Evolutionary conservation across 2,113 vertebrate genomes (phyloP), one percentile per base, ranked within the genome.

Genomic region (Lepidothrix coronata): DNA sequence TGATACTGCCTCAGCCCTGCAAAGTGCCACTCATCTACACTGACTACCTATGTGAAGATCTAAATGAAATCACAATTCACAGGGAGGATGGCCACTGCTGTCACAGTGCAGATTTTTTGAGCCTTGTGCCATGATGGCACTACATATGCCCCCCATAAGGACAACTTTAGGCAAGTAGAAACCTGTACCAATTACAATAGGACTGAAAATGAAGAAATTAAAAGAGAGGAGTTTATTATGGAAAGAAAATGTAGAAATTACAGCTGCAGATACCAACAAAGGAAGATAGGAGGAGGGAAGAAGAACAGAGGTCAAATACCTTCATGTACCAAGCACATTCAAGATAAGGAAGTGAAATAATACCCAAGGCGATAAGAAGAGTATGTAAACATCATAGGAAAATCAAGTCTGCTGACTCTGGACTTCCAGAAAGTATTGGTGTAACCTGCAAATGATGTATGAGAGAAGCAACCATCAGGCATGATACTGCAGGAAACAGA

Each of bases 351-450:
- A 95, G 65, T n/a, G 33, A 94, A 95, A 68, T 15, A 94, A 95
- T 65, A 91, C 51, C 70, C 35, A 33, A 63, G 4, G 8, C 70
- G 97, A 97, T 96, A 97, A 95, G 89, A 84, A 83, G 31, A 87
- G 41, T 95, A 97, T 96, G 95, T 92, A 94, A 97, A 97, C 81
- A 96, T 52, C 78, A 57, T 49, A 91, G 14, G 55, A 72, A 95
- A 88, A 91, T 61, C 28, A 75, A 52, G 57, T 78, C 41, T 71
- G 24, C 37, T 77, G 70, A 81, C 33, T 93, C 48, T 51, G 93
- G 68, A 15, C 25, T 76, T 88, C 49, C 43, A 94, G 61, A 85
- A 59, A 92, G 33, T 16, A 81, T 55, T 55, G 52, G 74, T 67
- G 62, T 63, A 90, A 93, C 62, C 44, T 94, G 30, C 8, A 88